Percentiles rank a stretch among this genome's conserved stretches.
phyloP scores from a whole-genome alignment of 2,113 vertebrate species.

The Cynoglossus semilaevis region DNA sequence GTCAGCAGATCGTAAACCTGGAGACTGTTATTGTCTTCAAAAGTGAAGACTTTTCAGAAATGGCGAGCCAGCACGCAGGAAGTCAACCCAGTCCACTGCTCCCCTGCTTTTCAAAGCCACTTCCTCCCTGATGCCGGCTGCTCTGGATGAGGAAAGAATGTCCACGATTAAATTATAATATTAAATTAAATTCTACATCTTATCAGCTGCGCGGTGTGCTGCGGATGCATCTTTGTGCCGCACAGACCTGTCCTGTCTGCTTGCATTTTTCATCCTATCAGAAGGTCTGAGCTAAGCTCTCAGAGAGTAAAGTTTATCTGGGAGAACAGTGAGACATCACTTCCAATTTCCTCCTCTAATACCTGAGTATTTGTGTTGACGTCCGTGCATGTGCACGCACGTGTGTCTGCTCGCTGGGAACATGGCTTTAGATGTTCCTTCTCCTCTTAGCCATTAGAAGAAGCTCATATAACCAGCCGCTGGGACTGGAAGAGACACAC shows the following conservation, averaged over 20 bases:
- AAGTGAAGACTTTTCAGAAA: no score
- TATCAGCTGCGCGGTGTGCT: slow-evolving; percentile 26
- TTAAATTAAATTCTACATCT: slow-evolving; percentile 34
- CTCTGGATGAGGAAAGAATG: slow-evolving; percentile 23
- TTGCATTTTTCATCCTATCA: slow-evolving; percentile 26
- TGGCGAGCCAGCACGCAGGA: no score
- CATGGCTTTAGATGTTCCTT: slow-evolving; percentile 68
- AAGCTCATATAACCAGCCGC: slow-evolving; percentile 73
- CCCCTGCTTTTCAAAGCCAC: slow-evolving; percentile 30
- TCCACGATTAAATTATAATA: slow-evolving; percentile 36
- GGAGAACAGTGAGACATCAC: slow-evolving; percentile 27
- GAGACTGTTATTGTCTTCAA: no score
- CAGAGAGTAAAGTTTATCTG: slow-evolving; percentile 35
- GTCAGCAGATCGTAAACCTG: no score
- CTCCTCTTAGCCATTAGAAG: slow-evolving; percentile 71
- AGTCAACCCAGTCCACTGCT: slow-evolving; percentile 13
- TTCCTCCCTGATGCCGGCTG: slow-evolving; percentile 12
- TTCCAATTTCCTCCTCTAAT: slow-evolving; percentile 28
- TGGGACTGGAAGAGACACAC: slow-evolving; percentile 69
- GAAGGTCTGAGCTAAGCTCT: slow-evolving; percentile 31
- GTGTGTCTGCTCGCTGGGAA: slow-evolving; percentile 62
- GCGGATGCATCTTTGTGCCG: slow-evolving; percentile 11
- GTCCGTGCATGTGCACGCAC: slow-evolving; percentile 1
- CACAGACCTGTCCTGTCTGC: slow-evolving; percentile 14
- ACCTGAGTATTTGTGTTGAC: slow-evolving; percentile 10